Base-by-base conservation (phyloP, 2,797 vertebrate species). In the Myotis myotis region DNA sequence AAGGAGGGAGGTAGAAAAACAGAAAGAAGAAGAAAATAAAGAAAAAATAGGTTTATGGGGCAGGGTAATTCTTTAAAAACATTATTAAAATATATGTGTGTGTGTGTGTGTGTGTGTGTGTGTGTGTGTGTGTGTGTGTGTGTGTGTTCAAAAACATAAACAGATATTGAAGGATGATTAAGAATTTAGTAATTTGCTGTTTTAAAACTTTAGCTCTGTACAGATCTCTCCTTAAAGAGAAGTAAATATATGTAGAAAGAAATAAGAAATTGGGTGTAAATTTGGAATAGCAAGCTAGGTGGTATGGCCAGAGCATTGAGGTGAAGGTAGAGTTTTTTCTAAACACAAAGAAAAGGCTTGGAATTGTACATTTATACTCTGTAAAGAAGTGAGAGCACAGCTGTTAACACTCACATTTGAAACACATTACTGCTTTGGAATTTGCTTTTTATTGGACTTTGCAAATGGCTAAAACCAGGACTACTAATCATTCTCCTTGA, bases 321-420 rank as follows among this genome's bases (percentile, higher is more conserved):
- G 22, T 28, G 49, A 53, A 79, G 28, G 12, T 64, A 76, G 17
- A 51, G 11, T 28, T 72, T 72, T 72, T 79, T 75, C 83, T 94
- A 51, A 96, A 93, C 41, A 49, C 60, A 87, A 79, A 84, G 33
- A 76, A 83, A 89, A 83, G 75, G 30, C 68, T 94, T 70, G 74
- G 33, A 57, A 89, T 72, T 53, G n/a, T n/a, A 72, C 33, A 90
- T 49, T 79, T 79, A 38, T 7, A 78, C 55, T 44, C n/a, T 25
- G 76, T 66, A 51, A 22, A 64, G 71, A 68, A 60, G 30, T 33
- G 5, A 68, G 19, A 72, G 10, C 5, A 19, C 57, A 85, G 64
- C 47, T 85, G 60, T 84, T 81, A 44, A 89, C 70, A 78, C 66
- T 80, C 53, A 28, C 13, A 74, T 78, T n/a, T 87, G 38, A 93